Conservation (phyloP, 2,888 invertebrate species). For the Trissonchulus latispiculum region DNA sequence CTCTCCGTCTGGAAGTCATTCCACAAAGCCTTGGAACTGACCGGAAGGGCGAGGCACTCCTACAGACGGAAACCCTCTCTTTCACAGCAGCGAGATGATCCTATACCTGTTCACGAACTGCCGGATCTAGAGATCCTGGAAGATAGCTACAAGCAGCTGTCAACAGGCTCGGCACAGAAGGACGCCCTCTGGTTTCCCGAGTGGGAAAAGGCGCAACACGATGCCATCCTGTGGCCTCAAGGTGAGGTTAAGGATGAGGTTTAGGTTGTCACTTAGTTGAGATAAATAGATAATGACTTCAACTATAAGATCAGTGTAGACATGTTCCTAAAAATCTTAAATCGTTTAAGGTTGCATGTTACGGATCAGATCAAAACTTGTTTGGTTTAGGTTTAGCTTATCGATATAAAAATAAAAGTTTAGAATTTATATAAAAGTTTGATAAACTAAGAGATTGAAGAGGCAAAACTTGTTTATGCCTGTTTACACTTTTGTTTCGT, state of each 20-base stretch:
- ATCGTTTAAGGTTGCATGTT: not conserved
- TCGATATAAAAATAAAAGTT: too few species aligned
- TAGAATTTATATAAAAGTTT: too few species aligned
- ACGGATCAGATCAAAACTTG: too few species aligned
- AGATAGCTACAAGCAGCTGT: not conserved
- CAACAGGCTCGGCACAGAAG: not conserved
- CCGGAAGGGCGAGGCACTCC: not conserved
- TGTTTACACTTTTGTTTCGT: not conserved
- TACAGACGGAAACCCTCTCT: not conserved
- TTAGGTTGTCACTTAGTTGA: too few species aligned
- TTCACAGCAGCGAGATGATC: not conserved
- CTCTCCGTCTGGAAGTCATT: not conserved
- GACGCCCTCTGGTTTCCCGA: constrained; percentile 8
- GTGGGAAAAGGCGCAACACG: not conserved
- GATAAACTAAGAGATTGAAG: too few species aligned
- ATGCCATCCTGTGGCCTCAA: constrained; percentile 14
- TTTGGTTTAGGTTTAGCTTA: too few species aligned
- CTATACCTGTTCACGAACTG: not conserved
- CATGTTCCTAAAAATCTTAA: not conserved
- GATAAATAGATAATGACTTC: not conserved
- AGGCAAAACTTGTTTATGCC: too few species aligned
- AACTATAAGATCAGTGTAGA: not conserved
- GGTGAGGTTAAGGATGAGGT: too few species aligned
- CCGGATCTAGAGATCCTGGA: not conserved
- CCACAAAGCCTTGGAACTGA: not conserved